These are phyloP conservation scores for Cromileptes altivelis DNA, from an alignment of 2,113 vertebrate species.

Conservation along the genomic window DNA sequence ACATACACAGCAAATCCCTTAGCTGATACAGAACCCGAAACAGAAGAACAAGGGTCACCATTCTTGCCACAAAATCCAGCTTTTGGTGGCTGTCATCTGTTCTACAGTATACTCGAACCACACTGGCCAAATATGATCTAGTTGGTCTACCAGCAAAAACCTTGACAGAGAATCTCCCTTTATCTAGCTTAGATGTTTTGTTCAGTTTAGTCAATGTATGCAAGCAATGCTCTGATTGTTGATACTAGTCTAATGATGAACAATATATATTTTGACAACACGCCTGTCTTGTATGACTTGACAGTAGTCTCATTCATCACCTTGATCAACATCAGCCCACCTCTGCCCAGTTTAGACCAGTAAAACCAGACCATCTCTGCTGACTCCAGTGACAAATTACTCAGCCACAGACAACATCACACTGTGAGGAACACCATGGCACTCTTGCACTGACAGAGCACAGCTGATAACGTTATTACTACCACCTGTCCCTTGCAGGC, in stretches of 20 bases:
- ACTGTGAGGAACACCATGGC: neutral
- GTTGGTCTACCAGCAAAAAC: neutral
- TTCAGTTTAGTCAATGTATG: neutral
- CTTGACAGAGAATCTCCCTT: neutral
- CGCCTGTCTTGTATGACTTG: neutral
- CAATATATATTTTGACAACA: neutral
- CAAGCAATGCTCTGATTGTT: no score
- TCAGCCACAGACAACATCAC: neutral
- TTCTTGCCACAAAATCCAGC: constrained; percentile 2
- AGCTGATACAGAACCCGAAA: neutral
- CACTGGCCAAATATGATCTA: neutral
- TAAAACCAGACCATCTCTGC: neutral
- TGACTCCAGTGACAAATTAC: neutral
- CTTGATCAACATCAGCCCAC: neutral
- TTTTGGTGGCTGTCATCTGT: neutral
- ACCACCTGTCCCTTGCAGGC: constrained; percentile 9
- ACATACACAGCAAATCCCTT: neutral
- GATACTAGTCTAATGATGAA: neutral
- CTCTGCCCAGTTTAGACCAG: constrained; percentile 1
- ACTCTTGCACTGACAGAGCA: neutral
- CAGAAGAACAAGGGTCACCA: neutral
- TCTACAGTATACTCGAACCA: neutral
- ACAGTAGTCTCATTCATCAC: neutral
- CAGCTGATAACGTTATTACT: neutral
- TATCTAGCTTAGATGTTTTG: neutral